These are phyloP conservation scores for Calycopis cecrops DNA, from an alignment of 1,140 invertebrate genomes.

Conservation along the genomic window DNA sequence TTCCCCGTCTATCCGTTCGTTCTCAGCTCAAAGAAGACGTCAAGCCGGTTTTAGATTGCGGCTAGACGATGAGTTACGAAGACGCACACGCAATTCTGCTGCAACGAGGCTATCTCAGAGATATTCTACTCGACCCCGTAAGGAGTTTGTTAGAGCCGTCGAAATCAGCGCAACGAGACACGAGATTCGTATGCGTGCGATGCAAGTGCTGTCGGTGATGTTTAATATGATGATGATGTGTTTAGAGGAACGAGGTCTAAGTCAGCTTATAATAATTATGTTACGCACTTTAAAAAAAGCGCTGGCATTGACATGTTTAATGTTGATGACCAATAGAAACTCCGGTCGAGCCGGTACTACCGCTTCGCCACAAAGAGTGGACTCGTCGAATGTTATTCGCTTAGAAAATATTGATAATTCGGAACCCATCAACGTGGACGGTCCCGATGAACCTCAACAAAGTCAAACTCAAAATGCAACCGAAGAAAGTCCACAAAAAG, in stretches of 20 bases:
- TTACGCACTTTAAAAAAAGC: slow-evolving; percentile 64
- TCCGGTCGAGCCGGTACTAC: slow-evolving; percentile 32
- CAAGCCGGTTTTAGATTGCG: slow-evolving; percentile 48
- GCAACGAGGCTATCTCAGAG: slow-evolving; percentile 44
- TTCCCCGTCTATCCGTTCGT: slow-evolving; percentile 33
- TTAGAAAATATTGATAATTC: slow-evolving; percentile 55
- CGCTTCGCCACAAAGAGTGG: slow-evolving; percentile 35
- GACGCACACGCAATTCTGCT: slow-evolving; percentile 39
- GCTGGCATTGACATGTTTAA: slow-evolving; percentile 63
- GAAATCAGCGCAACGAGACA: slow-evolving; percentile 64
- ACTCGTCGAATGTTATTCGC: slow-evolving; percentile 48
- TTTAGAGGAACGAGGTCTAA: slow-evolving; percentile 59
- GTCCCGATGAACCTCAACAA: slow-evolving; percentile 41
- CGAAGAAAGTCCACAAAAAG: slow-evolving; percentile 29
- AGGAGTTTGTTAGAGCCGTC: slow-evolving; percentile 48
- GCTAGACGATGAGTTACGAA: slow-evolving; percentile 47
- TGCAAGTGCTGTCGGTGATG: slow-evolving; percentile 68
- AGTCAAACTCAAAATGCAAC: slow-evolving; percentile 24
- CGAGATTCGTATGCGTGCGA: slow-evolving; percentile 66
- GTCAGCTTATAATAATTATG: slow-evolving; percentile 68
- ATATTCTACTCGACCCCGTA: slow-evolving; percentile 40
- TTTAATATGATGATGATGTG: slow-evolving; percentile 74
- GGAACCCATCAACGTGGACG: slow-evolving; percentile 55
- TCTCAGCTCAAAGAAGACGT: slow-evolving; percentile 42
- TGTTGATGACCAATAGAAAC: slow-evolving; percentile 62